Evolutionary conservation across 53 echinoderm and acorn worm genomes (phyloP).

Genomic region (Luidia sarsii): DNA sequence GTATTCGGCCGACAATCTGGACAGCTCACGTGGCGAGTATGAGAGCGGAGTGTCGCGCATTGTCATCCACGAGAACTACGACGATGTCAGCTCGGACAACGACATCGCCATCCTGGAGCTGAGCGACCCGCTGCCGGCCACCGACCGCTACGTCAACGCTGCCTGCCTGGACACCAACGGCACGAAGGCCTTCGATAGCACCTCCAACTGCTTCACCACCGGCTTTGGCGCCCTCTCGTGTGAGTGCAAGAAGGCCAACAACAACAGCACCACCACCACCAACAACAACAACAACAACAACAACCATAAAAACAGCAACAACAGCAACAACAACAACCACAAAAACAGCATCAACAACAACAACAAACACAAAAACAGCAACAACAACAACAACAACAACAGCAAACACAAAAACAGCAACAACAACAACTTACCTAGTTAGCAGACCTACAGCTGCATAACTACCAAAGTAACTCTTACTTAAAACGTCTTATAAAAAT

Average conservation of each 20-base stretch:
- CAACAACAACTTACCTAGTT: too few relatives aligned
- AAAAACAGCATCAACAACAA: too few relatives aligned
- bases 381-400: too few relatives aligned
- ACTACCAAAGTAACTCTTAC: too few relatives aligned
- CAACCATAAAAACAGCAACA: too few relatives aligned
- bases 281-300: too few relatives aligned
- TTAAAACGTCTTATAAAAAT: too few relatives aligned
- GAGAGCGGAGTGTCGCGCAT: conserved; percentile 39
- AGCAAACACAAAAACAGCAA: too few relatives aligned
- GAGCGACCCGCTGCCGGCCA: conserved; percentile 1
- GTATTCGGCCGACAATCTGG: neutral
- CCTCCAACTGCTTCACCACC: conserved; percentile 54
- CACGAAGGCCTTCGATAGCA: conserved; percentile 24
- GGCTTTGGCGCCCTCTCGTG: conserved; percentile 63
- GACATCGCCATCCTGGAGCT: conserved; percentile 40
- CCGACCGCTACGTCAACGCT: conserved; percentile 29
- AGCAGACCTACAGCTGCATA: too few relatives aligned
- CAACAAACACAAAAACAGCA: too few relatives aligned
- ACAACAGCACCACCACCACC: too few relatives aligned
- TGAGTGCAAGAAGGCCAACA: conserved; percentile 3
- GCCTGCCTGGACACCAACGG: conserved; percentile 48
- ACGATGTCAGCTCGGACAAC: conserved; percentile 24
- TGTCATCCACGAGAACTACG: neutral
- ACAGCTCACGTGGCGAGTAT: conserved; percentile 21
- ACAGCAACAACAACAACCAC: too few relatives aligned